These are phyloP conservation scores for Sparus aurata DNA, from an alignment of 2,797 vertebrate genomes.

Conservation along the genomic window DNA sequence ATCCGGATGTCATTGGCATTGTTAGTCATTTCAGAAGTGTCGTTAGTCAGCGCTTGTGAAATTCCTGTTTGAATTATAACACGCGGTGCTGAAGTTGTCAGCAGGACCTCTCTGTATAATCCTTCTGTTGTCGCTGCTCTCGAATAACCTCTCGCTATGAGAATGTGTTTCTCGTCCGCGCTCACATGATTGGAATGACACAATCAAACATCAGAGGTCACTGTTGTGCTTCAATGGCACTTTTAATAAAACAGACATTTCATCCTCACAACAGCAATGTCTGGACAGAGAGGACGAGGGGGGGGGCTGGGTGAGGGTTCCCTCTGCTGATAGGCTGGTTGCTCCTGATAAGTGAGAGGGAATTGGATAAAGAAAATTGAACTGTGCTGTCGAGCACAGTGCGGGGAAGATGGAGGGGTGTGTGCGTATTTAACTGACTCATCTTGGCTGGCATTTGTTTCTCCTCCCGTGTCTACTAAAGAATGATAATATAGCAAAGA, in stretches of 20 bases:
- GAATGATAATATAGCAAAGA: slow-evolving; percentile 77
- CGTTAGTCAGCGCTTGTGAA: slow-evolving; percentile 53
- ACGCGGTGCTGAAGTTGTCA: slow-evolving; percentile 43
- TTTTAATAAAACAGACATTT: slow-evolving; percentile 94
- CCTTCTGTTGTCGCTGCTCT: slow-evolving; percentile 42
- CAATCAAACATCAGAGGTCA: slow-evolving; percentile 85
- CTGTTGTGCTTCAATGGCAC: slow-evolving; percentile 89
- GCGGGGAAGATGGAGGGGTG: slow-evolving; percentile 71
- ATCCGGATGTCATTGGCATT: slow-evolving; percentile 32
- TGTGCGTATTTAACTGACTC: slow-evolving; percentile 68
- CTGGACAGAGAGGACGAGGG: slow-evolving; percentile 85
- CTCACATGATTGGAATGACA: slow-evolving; percentile 70
- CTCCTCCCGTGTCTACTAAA: slow-evolving; percentile 62
- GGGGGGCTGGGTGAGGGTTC: slow-evolving; percentile 81
- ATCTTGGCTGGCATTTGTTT: slow-evolving; percentile 75
- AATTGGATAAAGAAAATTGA: slow-evolving; percentile 82
- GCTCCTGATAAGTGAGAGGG: slow-evolving; percentile 81
- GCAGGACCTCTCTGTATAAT: slow-evolving; percentile 51
- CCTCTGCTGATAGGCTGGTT: slow-evolving; percentile 86
- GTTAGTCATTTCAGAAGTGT: slow-evolving; percentile 55
- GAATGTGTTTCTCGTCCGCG: slow-evolving; percentile 19
- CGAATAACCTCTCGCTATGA: slow-evolving; percentile 35
- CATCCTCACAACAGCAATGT: slow-evolving; percentile 92
- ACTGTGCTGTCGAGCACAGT: slow-evolving; percentile 75
- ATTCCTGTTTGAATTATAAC: slow-evolving; percentile 52